Percentiles rank a stretch among this genome's conserved stretches.
Conservation (phyloP, 35 echinoderm and acorn worm genomes). For the Ophiothrix spiculata region DNA sequence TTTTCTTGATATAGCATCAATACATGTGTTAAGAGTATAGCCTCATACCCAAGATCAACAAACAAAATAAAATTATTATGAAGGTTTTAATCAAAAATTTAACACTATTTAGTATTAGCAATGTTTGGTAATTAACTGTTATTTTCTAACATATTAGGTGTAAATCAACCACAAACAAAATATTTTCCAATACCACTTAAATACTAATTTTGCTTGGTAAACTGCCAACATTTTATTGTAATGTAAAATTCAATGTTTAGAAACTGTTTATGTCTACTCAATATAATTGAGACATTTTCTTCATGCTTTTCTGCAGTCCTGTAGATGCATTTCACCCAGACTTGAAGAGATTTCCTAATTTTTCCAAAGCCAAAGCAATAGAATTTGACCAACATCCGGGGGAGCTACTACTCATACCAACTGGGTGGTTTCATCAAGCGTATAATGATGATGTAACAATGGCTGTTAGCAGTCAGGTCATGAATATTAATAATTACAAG, state of each 20-base stretch:
- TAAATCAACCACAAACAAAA: too few relatives aligned
- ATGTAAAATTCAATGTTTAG: neutral
- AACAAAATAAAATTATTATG: too few relatives aligned
- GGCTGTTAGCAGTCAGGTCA: constrained; percentile 77
- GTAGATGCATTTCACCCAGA: constrained; percentile 63
- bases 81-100: too few relatives aligned
- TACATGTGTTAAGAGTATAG: too few relatives aligned
- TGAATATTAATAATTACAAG: constrained; percentile 61
- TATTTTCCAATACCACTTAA: too few relatives aligned
- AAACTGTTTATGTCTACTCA: neutral
- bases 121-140: too few relatives aligned
- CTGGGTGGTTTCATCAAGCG: constrained; percentile 81
- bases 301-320: constrained; percentile 19
- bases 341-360: constrained; percentile 47
- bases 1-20: too few relatives aligned
- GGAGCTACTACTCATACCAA: constrained; percentile 62
- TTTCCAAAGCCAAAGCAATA: constrained; percentile 47
- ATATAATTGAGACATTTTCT: neutral
- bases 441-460: constrained; percentile 60
- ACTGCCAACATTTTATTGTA: neutral
- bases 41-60: too few relatives aligned
- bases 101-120: too few relatives aligned
- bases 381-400: constrained; percentile 58
- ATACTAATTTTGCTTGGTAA: neutral
- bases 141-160: too few relatives aligned